Percentiles rank a stretch among this genome's conserved stretches.
These are phyloP conservation scores for Scomber scombrus DNA, from an alignment of 2,113 vertebrate genomes.

Conservation along the genomic window DNA sequence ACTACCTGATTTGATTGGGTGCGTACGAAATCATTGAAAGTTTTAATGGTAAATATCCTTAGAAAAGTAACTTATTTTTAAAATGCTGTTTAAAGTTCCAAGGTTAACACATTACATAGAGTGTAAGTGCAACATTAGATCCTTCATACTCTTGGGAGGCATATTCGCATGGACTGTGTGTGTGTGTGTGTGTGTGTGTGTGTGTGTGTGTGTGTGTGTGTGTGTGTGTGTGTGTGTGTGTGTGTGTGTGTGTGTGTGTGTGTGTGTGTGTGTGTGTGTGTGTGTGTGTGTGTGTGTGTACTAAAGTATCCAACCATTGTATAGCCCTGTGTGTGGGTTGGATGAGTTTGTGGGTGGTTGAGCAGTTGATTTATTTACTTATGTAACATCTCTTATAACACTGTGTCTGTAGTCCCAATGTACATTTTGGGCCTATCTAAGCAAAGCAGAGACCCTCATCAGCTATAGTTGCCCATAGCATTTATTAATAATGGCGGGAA, in stretches of 20 bases:
- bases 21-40: too few species aligned
- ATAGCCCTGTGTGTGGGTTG: constrained; percentile 54
- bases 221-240: constrained; percentile 44
- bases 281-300: constrained; percentile 3
- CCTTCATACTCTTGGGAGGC: constrained; percentile 16
- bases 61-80: neutral
- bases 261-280: neutral
- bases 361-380: constrained; percentile 67
- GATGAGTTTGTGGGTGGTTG: constrained; percentile 57
- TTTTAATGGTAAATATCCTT: too few species aligned
- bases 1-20: neutral
- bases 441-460: constrained; percentile 43
- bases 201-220: neutral
- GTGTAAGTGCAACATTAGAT: neutral
- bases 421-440: constrained; percentile 36
- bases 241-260: constrained; percentile 51
- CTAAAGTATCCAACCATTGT: constrained; percentile 44
- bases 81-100: neutral
- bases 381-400: constrained; percentile 56
- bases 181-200: neutral
- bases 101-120: constrained; percentile 3
- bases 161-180: neutral
- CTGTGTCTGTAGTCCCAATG: constrained; percentile 16
- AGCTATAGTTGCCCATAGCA: constrained; percentile 1
- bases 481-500: constrained; percentile 25